Evolutionary conservation across 2,888 invertebrate genomes (phyloP), one percentile per base, ranked within the genome.

Genomic region (Venustoraphidia nigricollis): DNA sequence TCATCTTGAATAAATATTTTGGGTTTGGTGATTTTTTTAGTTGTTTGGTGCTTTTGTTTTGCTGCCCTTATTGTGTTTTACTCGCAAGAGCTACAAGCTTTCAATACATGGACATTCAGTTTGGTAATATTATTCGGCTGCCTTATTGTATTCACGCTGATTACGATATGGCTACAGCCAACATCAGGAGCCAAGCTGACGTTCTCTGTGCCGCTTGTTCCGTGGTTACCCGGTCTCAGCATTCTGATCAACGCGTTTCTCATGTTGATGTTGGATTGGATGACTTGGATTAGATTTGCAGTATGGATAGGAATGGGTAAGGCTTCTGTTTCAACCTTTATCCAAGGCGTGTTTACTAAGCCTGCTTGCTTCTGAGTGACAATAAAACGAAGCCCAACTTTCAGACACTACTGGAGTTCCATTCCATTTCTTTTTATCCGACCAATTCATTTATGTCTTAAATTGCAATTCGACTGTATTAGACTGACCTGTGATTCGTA

Each of bases 231-330:
- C 1, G 81, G 81, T 37, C 57, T 86, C 13, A 89, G 90, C 59
- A 82, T 90, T 53, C 75, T 89, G 54, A 75, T 86, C 41, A 93
- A 93, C 62, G 73, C 89, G 48, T 88, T 89, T 61, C 69, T 94
- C 11, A 90, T 93, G 89, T 72, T 86, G 46, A 79, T 86, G 62
- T 69, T 93, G 53, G 83, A 83, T 51, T 57, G 65, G 1, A 71
- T 76, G 55, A 92, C 92, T 0, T 94, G 93, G 93, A 69, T 87
- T 10, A 70, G 88, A 55, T 86, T 91, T 59, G 67, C 68, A 8
- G 67, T 87, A 41, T 93, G 93, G 93, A 77, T 91, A 67, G 59
- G 65, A 10, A 68, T 89, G 52, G 91, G 91, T 83, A 65, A 70
- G 72, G 36, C 37, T 49, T 49, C 14, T 46, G 38, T 11, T 49